Evolutionary conservation across 2,888 invertebrate genomes (phyloP).

Genomic region (Baccha elongata): DNA sequence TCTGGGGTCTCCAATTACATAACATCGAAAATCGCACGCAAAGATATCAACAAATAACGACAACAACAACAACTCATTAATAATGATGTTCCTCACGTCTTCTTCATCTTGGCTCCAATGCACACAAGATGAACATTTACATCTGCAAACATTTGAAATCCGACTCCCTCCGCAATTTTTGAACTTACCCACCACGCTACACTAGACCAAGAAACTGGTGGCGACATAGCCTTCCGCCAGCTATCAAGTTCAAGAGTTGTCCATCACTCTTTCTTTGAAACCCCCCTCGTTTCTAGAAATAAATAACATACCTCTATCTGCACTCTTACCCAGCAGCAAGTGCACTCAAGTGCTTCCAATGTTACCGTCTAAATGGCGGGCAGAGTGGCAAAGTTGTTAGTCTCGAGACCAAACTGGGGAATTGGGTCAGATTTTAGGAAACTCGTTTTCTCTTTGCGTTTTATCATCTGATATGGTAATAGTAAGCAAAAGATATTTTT

Average conservation of each 20-base stretch:
- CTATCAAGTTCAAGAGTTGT: conserved; percentile 64
- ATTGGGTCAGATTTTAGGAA: conserved; percentile 82
- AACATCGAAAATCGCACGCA: conserved; percentile 50
- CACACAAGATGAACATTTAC: neutral
- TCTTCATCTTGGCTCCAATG: conserved; percentile 23
- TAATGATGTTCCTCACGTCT: conserved; percentile 33
- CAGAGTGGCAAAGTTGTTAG: conserved; percentile 31
- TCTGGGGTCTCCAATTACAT: conserved; percentile 59
- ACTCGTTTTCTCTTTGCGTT: conserved; percentile 80
- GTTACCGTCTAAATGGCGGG: conserved; percentile 40
- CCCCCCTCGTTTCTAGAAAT: conserved; percentile 6
- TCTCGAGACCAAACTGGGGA: conserved; percentile 77
- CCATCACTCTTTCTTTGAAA: conserved; percentile 21
- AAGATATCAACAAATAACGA: conserved; percentile 17
- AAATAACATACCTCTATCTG: conserved; percentile 17
- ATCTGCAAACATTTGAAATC: conserved; percentile 44
- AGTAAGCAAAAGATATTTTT: conserved; percentile 66
- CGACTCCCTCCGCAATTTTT: conserved; percentile 41
- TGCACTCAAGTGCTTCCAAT: conserved; percentile 43
- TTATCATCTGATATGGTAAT: conserved; percentile 75
- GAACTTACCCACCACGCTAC: conserved; percentile 20
- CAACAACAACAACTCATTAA: conserved; percentile 26
- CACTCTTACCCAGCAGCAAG: conserved; percentile 2
- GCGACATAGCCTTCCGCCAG: conserved; percentile 66
- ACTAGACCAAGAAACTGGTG: conserved; percentile 6